Evolutionary conservation across 2,888 invertebrate genomes (phyloP), one percentile per base, ranked within the genome.

Genomic region (Drosophila bunnanda): DNA sequence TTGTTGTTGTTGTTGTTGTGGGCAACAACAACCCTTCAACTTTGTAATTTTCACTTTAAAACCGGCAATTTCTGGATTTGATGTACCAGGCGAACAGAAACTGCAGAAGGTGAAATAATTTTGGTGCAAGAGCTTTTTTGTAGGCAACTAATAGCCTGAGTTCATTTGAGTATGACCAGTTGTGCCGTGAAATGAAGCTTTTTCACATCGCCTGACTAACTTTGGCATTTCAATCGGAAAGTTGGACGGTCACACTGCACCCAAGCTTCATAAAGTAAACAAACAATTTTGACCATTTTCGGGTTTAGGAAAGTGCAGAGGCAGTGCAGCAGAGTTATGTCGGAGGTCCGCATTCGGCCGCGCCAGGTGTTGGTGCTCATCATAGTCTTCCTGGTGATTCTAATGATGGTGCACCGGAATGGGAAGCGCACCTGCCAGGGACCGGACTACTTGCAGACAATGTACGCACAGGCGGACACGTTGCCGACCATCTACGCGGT

Each of bases 401-500:
- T 92, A 13, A 70, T 90, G 43, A 75, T 92, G 67, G 92, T 92
- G 0, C 92, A 92, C 71, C 89, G 89, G 10, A 91, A 89, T 76
- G 90, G 91, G 0, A 89, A 89, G 55, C 78, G 77, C 52, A 82
- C 76, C 58, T 91, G 92, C 54, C 78, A 90, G 15, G 83, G 91
- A 2, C 92, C 92, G 10, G 88, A 85, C 9, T 90, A 79, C 56
- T 74, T 92, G 13, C 91, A 89, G 71, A 78, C 76, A 3, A 81
- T 91, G 71, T 92, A 89, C 71, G 75, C 79, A 0, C 78, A 79
- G 32, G 69, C 85, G 28, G 82, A 81, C 39, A 75, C 85, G 52
- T 75, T 92, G 72, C 96, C 97, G 36, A 95, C 93, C 38, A 97
- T 99, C 79, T 98, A 97, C 92, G 96, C 96, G 17, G 95, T 99